Evolutionary conservation across 2,113 vertebrate genomes (phyloP), one percentile per base, ranked within the genome.

Genomic region (Potamarius usumacintae): DNA sequence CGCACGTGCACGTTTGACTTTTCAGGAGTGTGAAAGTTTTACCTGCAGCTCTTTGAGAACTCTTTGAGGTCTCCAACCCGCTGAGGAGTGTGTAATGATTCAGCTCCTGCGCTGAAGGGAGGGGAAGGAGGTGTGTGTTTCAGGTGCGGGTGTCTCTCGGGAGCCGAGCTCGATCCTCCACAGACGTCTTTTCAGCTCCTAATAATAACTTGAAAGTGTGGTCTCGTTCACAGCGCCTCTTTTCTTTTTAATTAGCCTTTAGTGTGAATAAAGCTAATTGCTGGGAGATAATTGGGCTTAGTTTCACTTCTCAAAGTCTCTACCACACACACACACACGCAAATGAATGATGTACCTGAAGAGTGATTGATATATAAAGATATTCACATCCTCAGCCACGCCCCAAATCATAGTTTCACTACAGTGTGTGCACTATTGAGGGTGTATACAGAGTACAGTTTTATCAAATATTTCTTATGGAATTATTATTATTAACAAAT

Each of bases 131-230:
- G 93, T 92, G 93, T 92, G 92, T 93, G 93, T 94, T 94, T 94
- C 94, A 95, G 95, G 95, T 96, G 93, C 91, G 65, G 65, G 76
- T 67, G 89, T 93, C 94, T 94, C 94, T 25, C 87, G 63, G 93
- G 92, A 92, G 86, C 88, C 79, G 88, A 85, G 88, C 89, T 76
- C 88, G 89, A 94, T 93, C 92, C 94, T 94, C 94, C 22, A 85
- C 88, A 93, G 93, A 93, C 92, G 92, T 91, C 90, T 92, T 93
- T 72, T 93, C 91, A 92, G 92, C 92, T 94, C 95, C 95, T 96
- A 96, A 95, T 95, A 96, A 95, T 95, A 96, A 95, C 95, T 95
- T 95, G 95, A 95, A 95, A 95, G 95, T 95, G 94, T 92, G 92
- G 92, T 92, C 91, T 94, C 78, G 0, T 58, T 34, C 27, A 30